These are phyloP conservation scores for Camponotus pennsylvanicus DNA, from an alignment of 1,140 invertebrate genomes.

Conservation along the genomic window DNA sequence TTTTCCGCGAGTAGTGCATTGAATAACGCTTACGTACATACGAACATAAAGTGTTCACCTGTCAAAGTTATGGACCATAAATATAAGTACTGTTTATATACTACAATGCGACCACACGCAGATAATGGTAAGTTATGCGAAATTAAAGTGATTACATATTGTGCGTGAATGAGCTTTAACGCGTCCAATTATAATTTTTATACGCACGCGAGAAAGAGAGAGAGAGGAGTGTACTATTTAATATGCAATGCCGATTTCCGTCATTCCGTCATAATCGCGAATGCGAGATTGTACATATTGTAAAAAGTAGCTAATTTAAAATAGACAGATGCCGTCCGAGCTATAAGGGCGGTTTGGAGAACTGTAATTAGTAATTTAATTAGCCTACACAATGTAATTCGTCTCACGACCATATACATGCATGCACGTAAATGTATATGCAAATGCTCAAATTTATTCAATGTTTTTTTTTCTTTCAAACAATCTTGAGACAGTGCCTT, in stretches of 20 bases:
- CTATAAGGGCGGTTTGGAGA: not conserved
- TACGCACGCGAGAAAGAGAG: no score
- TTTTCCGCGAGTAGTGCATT: not conserved
- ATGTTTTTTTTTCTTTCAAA: constrained; percentile 3
- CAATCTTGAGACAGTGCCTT: not conserved
- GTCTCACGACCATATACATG: not conserved
- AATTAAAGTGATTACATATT: constrained; percentile 43
- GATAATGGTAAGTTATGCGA: constrained; percentile 30
- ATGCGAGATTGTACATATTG: constrained; percentile 44
- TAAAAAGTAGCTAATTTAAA: constrained; percentile 25
- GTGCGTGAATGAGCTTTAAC: constrained; percentile 7
- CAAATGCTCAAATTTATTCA: not conserved
- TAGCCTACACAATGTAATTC: constrained; percentile 28
- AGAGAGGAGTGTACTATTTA: constrained; percentile 7
- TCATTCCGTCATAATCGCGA: constrained; percentile 15
- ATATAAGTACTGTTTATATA: constrained; percentile 34
- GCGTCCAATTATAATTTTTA: constrained; percentile 26
- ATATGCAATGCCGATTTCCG: constrained; percentile 17
- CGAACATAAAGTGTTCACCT: constrained; percentile 22
- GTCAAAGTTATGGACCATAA: constrained; percentile 34
- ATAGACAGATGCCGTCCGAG: not conserved
- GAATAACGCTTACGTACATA: not conserved
- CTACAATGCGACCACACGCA: not conserved
- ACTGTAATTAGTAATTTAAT: constrained; percentile 50
- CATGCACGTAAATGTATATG: not conserved